A percentile compares a stretch with the other conserved stretches of the same genome.
Evolutionary conservation across 1,140 invertebrate genomes (phyloP).

Genomic region (Steinernema feltiae): DNA sequence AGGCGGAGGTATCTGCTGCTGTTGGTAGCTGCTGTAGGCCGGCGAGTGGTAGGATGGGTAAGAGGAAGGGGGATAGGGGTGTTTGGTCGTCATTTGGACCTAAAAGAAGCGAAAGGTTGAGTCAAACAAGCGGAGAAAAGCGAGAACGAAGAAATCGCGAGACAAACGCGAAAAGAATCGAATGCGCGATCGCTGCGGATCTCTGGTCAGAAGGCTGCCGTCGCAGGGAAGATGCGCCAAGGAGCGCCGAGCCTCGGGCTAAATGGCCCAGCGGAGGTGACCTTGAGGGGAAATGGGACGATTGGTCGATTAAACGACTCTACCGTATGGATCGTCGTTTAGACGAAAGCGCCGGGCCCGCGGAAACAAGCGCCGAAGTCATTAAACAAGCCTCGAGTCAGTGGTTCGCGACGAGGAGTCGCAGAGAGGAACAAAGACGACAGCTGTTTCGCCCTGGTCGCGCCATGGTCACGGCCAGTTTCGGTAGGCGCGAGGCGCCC

Average conservation of each 20-base stretch:
- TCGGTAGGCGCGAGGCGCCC: not conserved
- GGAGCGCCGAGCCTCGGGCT: no score
- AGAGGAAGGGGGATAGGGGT: not conserved
- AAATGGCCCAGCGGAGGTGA: no score
- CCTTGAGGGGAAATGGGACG: no score
- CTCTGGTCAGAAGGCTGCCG: no score
- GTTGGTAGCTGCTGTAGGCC: conserved; percentile 2
- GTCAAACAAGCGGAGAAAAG: not conserved
- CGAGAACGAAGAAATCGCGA: not conserved
- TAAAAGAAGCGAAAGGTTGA: not conserved
- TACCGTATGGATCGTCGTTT: not conserved
- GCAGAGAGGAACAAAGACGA: not conserved
- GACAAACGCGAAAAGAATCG: not conserved
- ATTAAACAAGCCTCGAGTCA: not conserved
- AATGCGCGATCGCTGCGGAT: not conserved
- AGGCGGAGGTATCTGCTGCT: not conserved
- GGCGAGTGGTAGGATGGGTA: not conserved
- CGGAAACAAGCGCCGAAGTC: no score
- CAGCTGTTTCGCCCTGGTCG: not conserved
- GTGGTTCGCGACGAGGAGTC: not conserved
- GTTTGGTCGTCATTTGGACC: not conserved
- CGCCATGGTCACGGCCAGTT: conserved; percentile 13
- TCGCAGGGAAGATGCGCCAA: no score
- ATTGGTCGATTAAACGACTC: no score
- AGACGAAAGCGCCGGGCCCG: not conserved